Base-by-base conservation (phyloP, 2,113 vertebrate species). In the Xiphorhynchus elegans region DNA sequence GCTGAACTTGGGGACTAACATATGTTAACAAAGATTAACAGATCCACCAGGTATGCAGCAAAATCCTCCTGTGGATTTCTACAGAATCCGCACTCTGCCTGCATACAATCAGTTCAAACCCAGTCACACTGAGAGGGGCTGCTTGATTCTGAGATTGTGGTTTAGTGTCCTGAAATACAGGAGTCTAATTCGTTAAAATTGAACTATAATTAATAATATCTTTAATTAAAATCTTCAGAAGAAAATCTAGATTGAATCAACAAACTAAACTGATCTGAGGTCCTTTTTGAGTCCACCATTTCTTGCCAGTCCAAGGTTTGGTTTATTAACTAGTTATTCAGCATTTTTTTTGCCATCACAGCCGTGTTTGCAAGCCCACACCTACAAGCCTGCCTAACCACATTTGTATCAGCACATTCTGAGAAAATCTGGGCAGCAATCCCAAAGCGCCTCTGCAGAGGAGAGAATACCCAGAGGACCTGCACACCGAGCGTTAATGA, bases 331-430 rank as follows among this genome's bases (percentile, higher is more conserved):
- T 69, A 95, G 83, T 78, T 93, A 92, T 92, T 96, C 95, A 95
- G 93, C 93, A 52, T 68, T 87, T 58, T 79, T 88, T 84, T 90
- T 92, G 83, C 72, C 39, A 0, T 79, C 90, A 89, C 82, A 90
- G 88, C 50, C 64, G 13, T 58, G 93, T 95, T 94, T 88, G 84
- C 93, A 95, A 96, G 95, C 85, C 92, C 83, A 96, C 96, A 97
- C 89, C 93, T 95, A 89, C 93, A 37, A 81, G 80, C 91, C 94
- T 97, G 96, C 93, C 90, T 88, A 93, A 88, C 90, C 75, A 94
- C 90, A 83, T 96, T 95, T 87, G 83, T 93, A 97, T 97, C 95
- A 96, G 96, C 96, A 95, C 90, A 96, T 95, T 96, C 83, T 86
- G 68, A 88, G 85, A 86, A 92, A 94, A 92, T 87, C 95, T 89